A percentile compares a stretch with the other conserved stretches of the same genome.
phyloP scores from a whole-genome alignment of 2,113 vertebrate species.

The human region DNA sequence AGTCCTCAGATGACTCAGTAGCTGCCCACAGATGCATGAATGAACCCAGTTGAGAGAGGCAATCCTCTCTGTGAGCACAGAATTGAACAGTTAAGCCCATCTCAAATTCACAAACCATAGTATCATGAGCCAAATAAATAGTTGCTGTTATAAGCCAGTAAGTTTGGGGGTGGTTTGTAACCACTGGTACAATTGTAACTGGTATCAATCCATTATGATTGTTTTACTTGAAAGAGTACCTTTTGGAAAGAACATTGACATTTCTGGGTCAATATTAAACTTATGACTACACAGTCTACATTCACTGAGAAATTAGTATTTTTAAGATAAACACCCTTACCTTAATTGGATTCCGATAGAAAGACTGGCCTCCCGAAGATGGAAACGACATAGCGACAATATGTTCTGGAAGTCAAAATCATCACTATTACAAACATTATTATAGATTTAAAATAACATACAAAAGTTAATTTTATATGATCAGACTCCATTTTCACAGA shows the following conservation, averaged over 20 bases:
- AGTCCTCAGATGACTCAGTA: background rate
- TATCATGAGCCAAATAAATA: background rate
- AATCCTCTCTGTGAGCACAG: background rate
- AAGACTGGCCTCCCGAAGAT: conserved; percentile 94
- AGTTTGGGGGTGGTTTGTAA: background rate
- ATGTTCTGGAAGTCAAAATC: conserved; percentile 85
- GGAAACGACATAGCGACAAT: conserved; percentile 99
- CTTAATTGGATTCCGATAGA: conserved; percentile 96
- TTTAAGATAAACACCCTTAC: conserved; percentile 79
- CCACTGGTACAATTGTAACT: background rate
- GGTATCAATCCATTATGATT: background rate
- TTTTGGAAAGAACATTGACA: background rate
- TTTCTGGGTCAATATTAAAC: background rate
- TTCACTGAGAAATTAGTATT: background rate
- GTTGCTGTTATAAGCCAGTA: background rate
- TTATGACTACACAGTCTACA: background rate
- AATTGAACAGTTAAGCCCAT: background rate
- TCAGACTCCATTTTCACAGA: background rate
- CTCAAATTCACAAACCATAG: background rate
- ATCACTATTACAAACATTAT: background rate
- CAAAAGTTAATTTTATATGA: background rate
- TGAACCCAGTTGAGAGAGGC: background rate
- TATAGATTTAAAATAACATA: background rate
- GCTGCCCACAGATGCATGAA: background rate
- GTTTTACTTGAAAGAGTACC: background rate